Base-by-base conservation (phyloP, 2,113 vertebrate genomes). In the Hoplias malabaricus region DNA sequence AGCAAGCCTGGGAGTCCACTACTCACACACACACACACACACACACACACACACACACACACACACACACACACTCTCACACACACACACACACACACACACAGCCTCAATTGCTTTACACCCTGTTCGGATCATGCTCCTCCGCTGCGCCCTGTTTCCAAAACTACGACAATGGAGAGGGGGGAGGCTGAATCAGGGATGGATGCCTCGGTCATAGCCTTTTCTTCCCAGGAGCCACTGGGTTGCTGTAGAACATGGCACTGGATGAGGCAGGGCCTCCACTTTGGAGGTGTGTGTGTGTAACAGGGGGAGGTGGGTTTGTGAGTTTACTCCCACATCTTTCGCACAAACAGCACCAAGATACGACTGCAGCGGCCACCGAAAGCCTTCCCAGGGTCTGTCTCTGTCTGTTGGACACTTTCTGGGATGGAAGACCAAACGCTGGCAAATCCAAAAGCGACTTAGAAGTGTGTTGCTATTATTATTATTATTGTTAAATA, bases 1-100 rank as follows among this genome's bases (percentile, higher is more conserved):
- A 86, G 87, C 88, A 86, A 90, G 88, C 88, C 90, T 89, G 87
- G 81, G 88, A 92, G 88, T 87, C 86, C 88, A 86, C 86, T 82
- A 87, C 88, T 90, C 91, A 86, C 89, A 90, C 90, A 74, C 27
- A 33, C 57, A 34, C 57, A 21, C 50, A 21, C 50, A 21, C 50
- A 21, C 50, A 4, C 57, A 33, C 57, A 61, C 57, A 61, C 57
- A 61, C 56, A 61, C 57, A 61, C 57, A 61, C 56, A 29, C 27
- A 16, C 56, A 59, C 56, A 59, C 56, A 46, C 43, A 46, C 43
- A 46, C 43, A 46, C 43, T 14, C 43, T 14, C 43, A 46, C 43
- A 46, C 46, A 48, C 42, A 43, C 42, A 59, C 56, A 59, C 56
- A 59, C 56, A 59, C 27, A 31, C 25, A 59, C 90, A 86, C 89